Evolutionary conservation across 2,797 vertebrate genomes (phyloP).

Genomic region (Hypotaenidia okinawae): DNA sequence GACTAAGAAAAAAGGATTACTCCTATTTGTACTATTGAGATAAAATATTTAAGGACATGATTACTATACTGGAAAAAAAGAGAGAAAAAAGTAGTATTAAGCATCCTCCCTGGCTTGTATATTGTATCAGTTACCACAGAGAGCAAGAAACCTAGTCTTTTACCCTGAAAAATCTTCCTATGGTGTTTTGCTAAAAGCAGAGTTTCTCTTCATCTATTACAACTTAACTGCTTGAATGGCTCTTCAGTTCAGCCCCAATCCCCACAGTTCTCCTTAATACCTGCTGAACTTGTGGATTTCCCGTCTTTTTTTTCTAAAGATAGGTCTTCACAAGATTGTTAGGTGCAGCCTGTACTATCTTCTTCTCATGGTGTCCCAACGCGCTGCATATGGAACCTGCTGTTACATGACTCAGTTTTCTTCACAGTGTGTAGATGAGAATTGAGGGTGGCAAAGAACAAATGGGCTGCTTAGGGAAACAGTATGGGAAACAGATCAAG

Average conservation of each 20-base stretch:
- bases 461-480: background rate
- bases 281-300: background rate
- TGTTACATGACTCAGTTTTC: background rate
- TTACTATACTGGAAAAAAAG: background rate
- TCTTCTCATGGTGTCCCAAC: background rate
- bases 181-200: background rate
- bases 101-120: background rate
- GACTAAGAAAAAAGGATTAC: background rate
- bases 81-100: background rate
- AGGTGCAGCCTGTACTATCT: background rate
- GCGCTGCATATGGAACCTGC: background rate
- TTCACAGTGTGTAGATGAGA: background rate
- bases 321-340: background rate
- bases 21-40: background rate
- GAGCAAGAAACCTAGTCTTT: background rate
- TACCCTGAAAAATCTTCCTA: background rate
- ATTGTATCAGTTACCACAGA: background rate
- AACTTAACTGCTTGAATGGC: background rate
- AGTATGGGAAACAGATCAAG: background rate
- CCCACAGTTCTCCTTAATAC: background rate
- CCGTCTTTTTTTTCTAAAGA: background rate
- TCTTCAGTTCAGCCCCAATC: background rate
- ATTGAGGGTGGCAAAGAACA: accelerated
- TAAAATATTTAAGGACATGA: background rate
- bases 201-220: background rate